These are phyloP conservation scores for Shinisaurus crocodilurus DNA, from an alignment of 2,113 vertebrate species.

Conservation along the genomic window DNA sequence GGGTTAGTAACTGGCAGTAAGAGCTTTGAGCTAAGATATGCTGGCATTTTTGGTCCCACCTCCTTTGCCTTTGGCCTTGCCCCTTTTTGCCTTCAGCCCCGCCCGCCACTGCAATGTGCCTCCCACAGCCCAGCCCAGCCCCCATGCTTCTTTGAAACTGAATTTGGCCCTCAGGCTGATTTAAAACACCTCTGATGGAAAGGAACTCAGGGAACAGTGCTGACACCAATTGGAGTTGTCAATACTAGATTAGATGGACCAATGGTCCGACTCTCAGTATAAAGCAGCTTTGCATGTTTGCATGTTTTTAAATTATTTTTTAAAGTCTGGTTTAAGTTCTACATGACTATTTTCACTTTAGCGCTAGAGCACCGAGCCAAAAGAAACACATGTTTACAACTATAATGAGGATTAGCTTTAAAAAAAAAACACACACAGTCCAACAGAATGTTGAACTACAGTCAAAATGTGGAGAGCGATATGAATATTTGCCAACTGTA, in stretches of 20 bases:
- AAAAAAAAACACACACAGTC: conserved; percentile 19
- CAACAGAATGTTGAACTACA: conserved; percentile 63
- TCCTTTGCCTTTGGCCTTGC: too few species aligned
- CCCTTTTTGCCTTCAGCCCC: too few species aligned
- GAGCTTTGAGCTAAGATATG: too few species aligned
- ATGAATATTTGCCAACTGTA: conserved; percentile 74
- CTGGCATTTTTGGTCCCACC: too few species aligned
- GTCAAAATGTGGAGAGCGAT: conserved; percentile 74
- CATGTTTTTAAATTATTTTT: not conserved
- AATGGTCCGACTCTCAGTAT: not conserved
- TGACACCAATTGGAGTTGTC: not conserved
- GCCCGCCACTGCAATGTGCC: too few species aligned
- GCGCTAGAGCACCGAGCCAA: conserved; percentile 56
- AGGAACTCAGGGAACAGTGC: too few species aligned
- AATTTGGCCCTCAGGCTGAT: too few species aligned
- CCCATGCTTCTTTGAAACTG: too few species aligned
- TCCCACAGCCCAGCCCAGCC: too few species aligned
- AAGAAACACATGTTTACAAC: conserved; percentile 77
- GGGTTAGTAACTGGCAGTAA: too few species aligned
- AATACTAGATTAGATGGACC: not conserved
- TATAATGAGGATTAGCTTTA: conserved; percentile 74
- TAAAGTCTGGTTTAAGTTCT: conserved; percentile 47
- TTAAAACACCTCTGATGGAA: not conserved
- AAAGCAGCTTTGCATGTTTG: not conserved
- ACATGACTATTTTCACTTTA: conserved; percentile 64